Conservation (phyloP, 2,888 invertebrate species). For the Synergus laeviventris region DNA sequence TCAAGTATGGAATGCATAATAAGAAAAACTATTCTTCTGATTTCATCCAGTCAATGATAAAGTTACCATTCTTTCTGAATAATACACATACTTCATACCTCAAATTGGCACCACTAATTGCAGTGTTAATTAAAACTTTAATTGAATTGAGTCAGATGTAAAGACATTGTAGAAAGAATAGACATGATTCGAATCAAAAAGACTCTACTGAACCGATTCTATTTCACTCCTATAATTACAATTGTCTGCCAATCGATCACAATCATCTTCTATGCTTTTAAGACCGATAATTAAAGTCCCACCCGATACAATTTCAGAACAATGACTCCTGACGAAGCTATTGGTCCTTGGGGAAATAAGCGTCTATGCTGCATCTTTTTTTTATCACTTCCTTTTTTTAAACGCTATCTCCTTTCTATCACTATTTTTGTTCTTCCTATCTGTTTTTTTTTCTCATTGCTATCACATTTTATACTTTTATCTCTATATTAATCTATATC, state of each 20-base stretch:
- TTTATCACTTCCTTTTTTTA: not conserved
- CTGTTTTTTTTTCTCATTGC: not conserved
- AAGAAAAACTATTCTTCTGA: no score
- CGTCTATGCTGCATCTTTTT: conserved; percentile 57
- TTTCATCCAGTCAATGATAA: not conserved
- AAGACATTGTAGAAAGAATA: not conserved
- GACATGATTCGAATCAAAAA: conserved; percentile 4
- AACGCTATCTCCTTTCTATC: not conserved
- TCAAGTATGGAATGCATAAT: no score
- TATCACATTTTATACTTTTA: not conserved
- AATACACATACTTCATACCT: not conserved
- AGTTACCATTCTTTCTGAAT: not conserved
- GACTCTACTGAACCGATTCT: conserved; percentile 3
- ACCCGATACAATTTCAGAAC: conserved; percentile 50
- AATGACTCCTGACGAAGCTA: conserved; percentile 47
- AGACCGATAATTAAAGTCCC: conserved; percentile 55
- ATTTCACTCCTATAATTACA: conserved; percentile 9
- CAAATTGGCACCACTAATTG: not conserved
- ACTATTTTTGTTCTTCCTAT: not conserved
- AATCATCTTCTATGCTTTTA: conserved; percentile 34
- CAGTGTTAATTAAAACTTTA: not conserved
- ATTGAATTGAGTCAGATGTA: not conserved
- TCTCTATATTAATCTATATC: not conserved
- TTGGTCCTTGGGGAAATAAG: conserved; percentile 62
- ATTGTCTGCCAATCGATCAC: conserved; percentile 18